Conservation (phyloP, 2,888 invertebrate genomes). For the Loripinus fragilis region DNA sequence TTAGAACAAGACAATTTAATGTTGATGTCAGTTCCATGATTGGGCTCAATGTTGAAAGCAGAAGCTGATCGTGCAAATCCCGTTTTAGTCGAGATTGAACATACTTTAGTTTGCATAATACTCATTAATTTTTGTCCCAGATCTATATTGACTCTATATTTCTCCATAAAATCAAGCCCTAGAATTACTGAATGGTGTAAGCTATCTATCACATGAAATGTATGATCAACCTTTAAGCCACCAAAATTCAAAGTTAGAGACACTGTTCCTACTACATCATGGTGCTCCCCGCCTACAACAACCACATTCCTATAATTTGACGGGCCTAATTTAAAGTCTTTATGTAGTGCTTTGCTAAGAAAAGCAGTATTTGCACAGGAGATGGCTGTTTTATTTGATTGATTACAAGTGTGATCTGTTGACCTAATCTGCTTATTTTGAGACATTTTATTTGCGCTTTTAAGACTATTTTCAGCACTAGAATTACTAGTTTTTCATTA, state of each 20-base stretch:
- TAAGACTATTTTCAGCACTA: too few relatives aligned
- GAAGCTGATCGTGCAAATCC: slow-evolving; percentile 18
- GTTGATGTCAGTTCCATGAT: too few relatives aligned
- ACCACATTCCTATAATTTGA: neutral
- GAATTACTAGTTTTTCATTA: too few relatives aligned
- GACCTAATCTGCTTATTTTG: too few relatives aligned
- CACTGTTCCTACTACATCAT: slow-evolving; percentile 16
- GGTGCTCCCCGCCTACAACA: neutral
- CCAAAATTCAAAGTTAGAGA: slow-evolving; percentile 24
- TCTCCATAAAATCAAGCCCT: slow-evolving; percentile 44
- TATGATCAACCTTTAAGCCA: slow-evolving; percentile 1
- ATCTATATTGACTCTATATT: slow-evolving; percentile 33
- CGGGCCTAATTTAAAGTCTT: neutral
- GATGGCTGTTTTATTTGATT: too few relatives aligned
- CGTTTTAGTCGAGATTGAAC: slow-evolving; percentile 1
- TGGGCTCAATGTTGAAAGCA: neutral
- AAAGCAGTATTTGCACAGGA: neutral
- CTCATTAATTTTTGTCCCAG: slow-evolving; percentile 25
- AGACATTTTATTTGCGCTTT: too few relatives aligned
- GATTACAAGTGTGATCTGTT: too few relatives aligned
- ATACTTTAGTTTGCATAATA: slow-evolving; percentile 17
- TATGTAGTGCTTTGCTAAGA: neutral
- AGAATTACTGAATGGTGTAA: slow-evolving; percentile 48
- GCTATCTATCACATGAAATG: slow-evolving; percentile 44
- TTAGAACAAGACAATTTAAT: neutral